phyloP scores from a whole-genome alignment of 2,888 invertebrate species.

The Biston betularia region DNA sequence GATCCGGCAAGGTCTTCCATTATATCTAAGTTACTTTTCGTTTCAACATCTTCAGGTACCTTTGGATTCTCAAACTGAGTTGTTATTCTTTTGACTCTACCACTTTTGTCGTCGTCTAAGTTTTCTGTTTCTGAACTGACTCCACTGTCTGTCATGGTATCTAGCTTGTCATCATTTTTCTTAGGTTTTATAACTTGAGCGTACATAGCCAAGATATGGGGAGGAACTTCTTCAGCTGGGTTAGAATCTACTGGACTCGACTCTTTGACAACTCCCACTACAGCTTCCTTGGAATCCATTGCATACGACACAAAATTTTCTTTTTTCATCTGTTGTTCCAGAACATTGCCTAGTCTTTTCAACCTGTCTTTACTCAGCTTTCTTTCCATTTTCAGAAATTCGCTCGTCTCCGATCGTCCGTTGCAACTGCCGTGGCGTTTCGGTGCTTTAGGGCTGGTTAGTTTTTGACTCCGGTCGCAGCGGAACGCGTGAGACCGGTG shows the following conservation, averaged over 20 bases:
- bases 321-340: constrained; percentile 79
- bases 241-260: constrained; percentile 58
- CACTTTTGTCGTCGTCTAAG: constrained; percentile 72
- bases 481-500: constrained; percentile 87
- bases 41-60: constrained; percentile 35
- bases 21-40: constrained; percentile 60
- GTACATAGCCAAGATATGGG: constrained; percentile 80
- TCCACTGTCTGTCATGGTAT: constrained; percentile 80
- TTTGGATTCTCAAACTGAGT: constrained; percentile 59
- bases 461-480: constrained; percentile 79
- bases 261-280: constrained; percentile 50
- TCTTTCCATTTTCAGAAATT: constrained; percentile 68
- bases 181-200: constrained; percentile 77
- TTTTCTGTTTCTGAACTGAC: constrained; percentile 83
- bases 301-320: constrained; percentile 66
- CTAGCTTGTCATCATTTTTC: constrained; percentile 66
- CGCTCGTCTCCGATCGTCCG: constrained; percentile 69
- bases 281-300: constrained; percentile 27
- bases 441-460: constrained; percentile 65
- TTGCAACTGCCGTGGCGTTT: constrained; percentile 75
- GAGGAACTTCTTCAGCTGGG: constrained; percentile 74
- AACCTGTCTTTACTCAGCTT: constrained; percentile 74
- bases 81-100: constrained; percentile 63
- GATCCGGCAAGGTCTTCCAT: constrained; percentile 73
- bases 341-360: constrained; percentile 71